phyloP scores from a whole-genome alignment of 2,113 vertebrate genomes.

The Pogonocichla stellata region DNA sequence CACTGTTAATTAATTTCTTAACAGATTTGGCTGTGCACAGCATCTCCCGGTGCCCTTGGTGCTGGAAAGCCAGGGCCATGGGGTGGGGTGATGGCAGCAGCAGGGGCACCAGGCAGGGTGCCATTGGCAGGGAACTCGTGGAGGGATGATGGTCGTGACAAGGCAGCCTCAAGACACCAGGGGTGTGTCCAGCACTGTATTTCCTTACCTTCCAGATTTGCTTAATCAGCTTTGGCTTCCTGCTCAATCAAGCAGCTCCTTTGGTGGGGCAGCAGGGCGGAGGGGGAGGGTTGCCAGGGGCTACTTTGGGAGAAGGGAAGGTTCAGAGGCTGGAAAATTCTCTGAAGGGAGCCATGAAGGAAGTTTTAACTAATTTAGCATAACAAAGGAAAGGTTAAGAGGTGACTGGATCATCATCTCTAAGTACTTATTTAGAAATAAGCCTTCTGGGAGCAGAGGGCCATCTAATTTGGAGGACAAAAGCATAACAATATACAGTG shows the following conservation, averaged over 20 bases:
- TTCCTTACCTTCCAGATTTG: background rate
- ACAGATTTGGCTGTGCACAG: background rate
- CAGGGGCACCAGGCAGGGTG: background rate
- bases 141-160: background rate
- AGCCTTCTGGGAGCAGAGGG: background rate
- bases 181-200: background rate
- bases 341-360: background rate
- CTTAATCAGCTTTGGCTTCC: conserved; percentile 30
- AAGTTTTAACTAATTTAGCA: conserved; percentile 33
- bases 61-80: background rate
- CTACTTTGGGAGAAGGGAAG: background rate
- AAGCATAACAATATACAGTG: background rate
- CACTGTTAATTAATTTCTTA: background rate
- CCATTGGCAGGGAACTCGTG: fast-evolving
- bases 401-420: conserved; percentile 5
- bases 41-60: background rate
- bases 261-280: fast-evolving
- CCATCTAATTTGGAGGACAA: background rate
- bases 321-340: background rate
- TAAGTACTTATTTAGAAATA: background rate
- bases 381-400: conserved; percentile 42
- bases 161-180: background rate
- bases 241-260: background rate
- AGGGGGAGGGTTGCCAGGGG: background rate
- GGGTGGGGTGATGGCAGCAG: background rate